phyloP scores from a whole-genome alignment of 1,140 invertebrate genomes.

The Cotesia glomerata region DNA sequence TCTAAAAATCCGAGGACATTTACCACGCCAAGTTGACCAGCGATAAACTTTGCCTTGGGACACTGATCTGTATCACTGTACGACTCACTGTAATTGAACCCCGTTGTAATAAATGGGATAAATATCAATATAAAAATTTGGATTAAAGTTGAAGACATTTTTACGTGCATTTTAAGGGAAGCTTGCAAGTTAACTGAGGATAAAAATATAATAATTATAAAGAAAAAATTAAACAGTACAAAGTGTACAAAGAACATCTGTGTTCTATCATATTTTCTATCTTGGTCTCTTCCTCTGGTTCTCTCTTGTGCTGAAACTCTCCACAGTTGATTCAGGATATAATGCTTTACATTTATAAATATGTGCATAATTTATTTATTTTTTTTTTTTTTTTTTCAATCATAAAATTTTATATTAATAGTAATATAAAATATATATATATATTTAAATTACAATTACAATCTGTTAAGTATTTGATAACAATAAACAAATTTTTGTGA shows the following conservation, averaged over 20 bases:
- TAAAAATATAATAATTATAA: neutral
- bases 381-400: neutral
- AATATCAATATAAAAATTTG: neutral
- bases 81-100: neutral
- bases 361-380: neutral
- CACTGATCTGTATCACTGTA: slow-evolving; percentile 42
- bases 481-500: too few relatives aligned
- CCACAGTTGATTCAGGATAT: neutral
- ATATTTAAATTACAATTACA: too few relatives aligned
- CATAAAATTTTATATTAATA: too few relatives aligned
- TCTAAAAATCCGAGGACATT: slow-evolving; percentile 53
- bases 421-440: too few relatives aligned
- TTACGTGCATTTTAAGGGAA: neutral
- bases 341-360: neutral
- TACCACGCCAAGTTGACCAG: slow-evolving; percentile 41
- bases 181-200: neutral
- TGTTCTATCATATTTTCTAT: slow-evolving; percentile 6
- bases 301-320: neutral
- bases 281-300: neutral
- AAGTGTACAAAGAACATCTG: slow-evolving; percentile 20
- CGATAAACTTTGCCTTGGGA: slow-evolving; percentile 35
- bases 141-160: neutral
- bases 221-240: neutral
- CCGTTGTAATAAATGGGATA: neutral
- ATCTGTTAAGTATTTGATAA: too few relatives aligned